Evolutionary conservation across 2,888 invertebrate genomes (phyloP).

Genomic region (Callosobruchus maculatus): DNA sequence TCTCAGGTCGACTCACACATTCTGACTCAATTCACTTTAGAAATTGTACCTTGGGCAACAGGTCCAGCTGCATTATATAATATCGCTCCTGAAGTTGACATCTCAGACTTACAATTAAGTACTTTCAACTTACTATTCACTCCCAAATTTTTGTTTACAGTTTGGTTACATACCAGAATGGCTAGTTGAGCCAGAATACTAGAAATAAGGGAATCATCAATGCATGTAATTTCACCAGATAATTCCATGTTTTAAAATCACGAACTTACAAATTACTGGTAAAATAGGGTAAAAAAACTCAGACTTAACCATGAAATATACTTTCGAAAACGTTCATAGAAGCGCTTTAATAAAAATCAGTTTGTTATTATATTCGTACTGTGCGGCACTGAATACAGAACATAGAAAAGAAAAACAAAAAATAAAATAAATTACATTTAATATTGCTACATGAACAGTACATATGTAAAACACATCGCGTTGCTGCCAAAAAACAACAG

Average conservation of each 20-base stretch:
- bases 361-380: background rate
- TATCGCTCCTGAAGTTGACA: too few species aligned
- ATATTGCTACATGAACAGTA: constrained; percentile 44
- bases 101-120: too few species aligned
- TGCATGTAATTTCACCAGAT: background rate
- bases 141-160: background rate
- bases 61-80: too few species aligned
- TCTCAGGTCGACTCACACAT: too few species aligned
- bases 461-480: constrained; percentile 17
- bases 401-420: background rate
- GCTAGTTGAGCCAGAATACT: background rate
- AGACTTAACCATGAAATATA: too few species aligned
- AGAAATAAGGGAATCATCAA: constrained; percentile 1
- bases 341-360: background rate
- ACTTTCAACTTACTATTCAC: background rate
- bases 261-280: background rate
- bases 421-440: background rate
- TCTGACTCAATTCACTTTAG: too few species aligned
- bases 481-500: constrained; percentile 16
- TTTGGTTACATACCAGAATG: background rate
- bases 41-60: too few species aligned
- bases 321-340: background rate
- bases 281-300: background rate
- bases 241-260: background rate
- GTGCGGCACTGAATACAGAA: background rate